Evolutionary conservation across 1,140 invertebrate species (phyloP), one percentile per base, ranked within the genome.

Genomic region (Micrasema longulum): DNA sequence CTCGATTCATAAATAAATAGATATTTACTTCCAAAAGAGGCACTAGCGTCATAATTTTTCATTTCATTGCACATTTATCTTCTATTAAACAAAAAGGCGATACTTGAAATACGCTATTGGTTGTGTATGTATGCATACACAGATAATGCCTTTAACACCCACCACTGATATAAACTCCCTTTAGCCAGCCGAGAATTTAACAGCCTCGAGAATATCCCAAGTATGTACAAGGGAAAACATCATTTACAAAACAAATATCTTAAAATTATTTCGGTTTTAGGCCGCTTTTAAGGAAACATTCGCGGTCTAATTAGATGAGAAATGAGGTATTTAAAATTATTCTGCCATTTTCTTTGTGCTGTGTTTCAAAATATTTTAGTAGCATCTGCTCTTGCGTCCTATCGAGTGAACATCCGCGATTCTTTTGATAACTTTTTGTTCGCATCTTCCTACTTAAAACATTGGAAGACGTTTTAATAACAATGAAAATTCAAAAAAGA

Each of bases 191-290:
- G 20, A 22, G 55, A 60, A 60, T 60, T 60, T 60, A 60, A 60
- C 55, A 60, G 55, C 35, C 35, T 38, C 55, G 35, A 20, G 48
- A 41, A 60, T 41, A 22, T 14, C 36, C 50, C n/a, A 26, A 26
- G 50, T 60, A 60, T 38, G 60, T 45, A 64, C 14, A 45, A 20
- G 43, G 60, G 22, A 47, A 47, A 68, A 69, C 47, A 75, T 72
- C 72, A 75, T 72, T 72, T 75, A 75, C 70, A 75, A 72, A 72
- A 72, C 74, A 75, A 75, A 75, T 75, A 75, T 75, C 70, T 72
- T 72, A 63, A 72, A 75, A 72, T 72, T 72, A 75, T 75, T 72
- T 72, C 74, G 70, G 74, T 75, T 72, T 66, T 67, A 50, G 41
- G 52, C 60, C 53, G 69, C 69, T 71, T 75, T 71, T 52, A 55